Evolutionary conservation across 2,797 vertebrate species (phyloP).

Genomic region (Oreochromis mossambicus): DNA sequence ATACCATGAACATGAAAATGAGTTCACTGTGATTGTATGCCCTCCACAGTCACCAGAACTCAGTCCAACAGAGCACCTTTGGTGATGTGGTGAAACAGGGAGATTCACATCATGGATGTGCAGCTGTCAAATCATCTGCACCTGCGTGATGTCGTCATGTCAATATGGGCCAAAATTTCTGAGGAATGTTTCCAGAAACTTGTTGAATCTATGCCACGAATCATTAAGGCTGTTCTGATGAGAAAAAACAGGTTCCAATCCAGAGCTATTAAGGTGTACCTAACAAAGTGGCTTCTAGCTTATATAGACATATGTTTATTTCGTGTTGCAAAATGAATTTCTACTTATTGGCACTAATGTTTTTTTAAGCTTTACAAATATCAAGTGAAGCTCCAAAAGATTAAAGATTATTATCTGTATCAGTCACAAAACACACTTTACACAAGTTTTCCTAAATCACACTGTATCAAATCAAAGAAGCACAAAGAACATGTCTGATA

Average conservation of each 20-base stretch:
- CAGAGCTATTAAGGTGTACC: neutral
- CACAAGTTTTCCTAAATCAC: neutral
- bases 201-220: neutral
- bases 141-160: rapidly evolving
- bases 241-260: neutral
- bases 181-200: neutral
- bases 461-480: neutral
- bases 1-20: neutral
- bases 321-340: neutral
- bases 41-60: neutral
- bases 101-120: neutral
- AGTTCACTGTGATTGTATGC: neutral
- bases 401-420: neutral
- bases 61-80: neutral
- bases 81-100: neutral
- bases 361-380: neutral
- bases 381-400: neutral
- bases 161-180: neutral
- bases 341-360: neutral
- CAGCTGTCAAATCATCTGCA: neutral
- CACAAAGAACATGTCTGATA: neutral
- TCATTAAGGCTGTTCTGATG: neutral
- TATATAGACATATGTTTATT: neutral
- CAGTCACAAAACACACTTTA: neutral
- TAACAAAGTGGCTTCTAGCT: neutral